Percentiles rank a stretch among this genome's conserved stretches.
Conservation (phyloP, 2,113 vertebrate genomes). For the Rhynchopsitta pachyrhyncha region DNA sequence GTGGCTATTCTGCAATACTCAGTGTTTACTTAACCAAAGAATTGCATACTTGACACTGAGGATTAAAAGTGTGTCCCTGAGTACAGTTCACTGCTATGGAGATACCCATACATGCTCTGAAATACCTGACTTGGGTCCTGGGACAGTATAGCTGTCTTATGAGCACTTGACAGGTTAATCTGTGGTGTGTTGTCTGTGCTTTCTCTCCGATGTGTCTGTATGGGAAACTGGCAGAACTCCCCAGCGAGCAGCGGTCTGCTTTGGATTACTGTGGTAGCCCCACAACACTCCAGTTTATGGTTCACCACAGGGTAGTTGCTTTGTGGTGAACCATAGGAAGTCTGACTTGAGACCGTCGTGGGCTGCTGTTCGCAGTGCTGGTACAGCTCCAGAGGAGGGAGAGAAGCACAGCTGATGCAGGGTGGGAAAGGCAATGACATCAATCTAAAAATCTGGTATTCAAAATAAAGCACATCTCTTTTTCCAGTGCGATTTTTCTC, state of each 20-base stretch:
- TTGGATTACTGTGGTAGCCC: neutral
- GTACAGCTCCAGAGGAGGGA: neutral
- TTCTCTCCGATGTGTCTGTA: neutral
- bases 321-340: conserved; percentile 46
- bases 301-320: neutral
- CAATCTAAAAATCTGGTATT: neutral
- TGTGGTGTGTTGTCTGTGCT: neutral
- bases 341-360: neutral
- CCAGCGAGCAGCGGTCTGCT: accelerated
- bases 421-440: neutral
- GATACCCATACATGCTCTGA: neutral
- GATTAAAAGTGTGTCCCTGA: neutral
- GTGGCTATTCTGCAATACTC: neutral
- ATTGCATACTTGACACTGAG: neutral
- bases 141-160: neutral
- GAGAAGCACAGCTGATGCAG: neutral
- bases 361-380: neutral
- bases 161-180: neutral
- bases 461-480: neutral
- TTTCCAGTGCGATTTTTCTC: neutral
- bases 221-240: neutral
- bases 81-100: neutral
- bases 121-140: neutral
- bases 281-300: neutral
- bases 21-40: neutral